Percentiles rank a stretch among this genome's conserved stretches.
Evolutionary conservation across 2,113 vertebrate species (phyloP).

Genomic region (Pica pica): DNA sequence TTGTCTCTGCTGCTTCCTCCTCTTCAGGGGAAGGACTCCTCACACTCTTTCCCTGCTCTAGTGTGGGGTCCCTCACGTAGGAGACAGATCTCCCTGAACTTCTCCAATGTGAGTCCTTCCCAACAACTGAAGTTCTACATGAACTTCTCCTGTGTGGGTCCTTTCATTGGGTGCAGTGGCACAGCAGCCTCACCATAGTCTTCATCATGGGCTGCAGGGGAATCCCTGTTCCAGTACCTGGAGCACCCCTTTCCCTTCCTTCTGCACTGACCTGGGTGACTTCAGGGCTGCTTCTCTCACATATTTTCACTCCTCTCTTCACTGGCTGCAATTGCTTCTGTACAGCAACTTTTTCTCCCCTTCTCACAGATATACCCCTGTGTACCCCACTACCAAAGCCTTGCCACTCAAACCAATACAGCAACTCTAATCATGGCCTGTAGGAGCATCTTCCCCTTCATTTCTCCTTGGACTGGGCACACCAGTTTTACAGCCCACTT

Average conservation of each 20-base stretch:
- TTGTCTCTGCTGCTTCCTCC: neutral
- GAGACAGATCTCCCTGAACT: neutral
- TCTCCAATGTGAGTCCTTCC: neutral
- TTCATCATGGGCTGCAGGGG: too few species aligned
- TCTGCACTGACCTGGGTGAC: neutral
- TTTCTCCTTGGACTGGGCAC: neutral
- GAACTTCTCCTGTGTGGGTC: neutral
- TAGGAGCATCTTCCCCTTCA: neutral
- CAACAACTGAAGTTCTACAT: neutral
- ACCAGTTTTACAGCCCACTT: neutral
- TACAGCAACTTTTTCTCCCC: neutral
- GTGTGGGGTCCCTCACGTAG: neutral
- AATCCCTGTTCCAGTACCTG: neutral
- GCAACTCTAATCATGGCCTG: neutral
- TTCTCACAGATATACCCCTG: neutral
- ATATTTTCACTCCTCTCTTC: neutral
- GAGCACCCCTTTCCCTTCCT: neutral
- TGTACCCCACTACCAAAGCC: neutral
- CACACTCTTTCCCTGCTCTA: neutral
- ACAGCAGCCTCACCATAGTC: neutral
- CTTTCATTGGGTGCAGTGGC: neutral
- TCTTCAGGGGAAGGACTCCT: neutral
- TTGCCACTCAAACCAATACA: neutral
- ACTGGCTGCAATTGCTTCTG: neutral
- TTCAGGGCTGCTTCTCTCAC: neutral